These are phyloP conservation scores for Pollenia angustigena DNA, from an alignment of 2,888 invertebrate genomes.

Conservation along the genomic window DNA sequence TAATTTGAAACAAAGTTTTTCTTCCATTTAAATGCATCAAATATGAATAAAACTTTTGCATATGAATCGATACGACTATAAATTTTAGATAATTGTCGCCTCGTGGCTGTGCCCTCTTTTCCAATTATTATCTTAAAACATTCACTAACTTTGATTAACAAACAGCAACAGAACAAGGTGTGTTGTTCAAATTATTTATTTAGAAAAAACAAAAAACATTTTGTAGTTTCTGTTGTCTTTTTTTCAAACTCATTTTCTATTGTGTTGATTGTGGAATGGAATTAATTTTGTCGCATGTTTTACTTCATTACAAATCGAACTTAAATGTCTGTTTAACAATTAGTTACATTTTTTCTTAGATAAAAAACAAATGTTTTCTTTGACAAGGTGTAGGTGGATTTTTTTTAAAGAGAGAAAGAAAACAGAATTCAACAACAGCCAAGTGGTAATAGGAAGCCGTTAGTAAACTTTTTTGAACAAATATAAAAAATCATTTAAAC, in stretches of 20 bases:
- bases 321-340: slow-evolving; percentile 70
- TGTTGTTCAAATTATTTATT: slow-evolving; percentile 45
- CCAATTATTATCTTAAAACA: slow-evolving; percentile 53
- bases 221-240: slow-evolving; percentile 3
- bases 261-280: slow-evolving; percentile 36
- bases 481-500: neutral
- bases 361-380: slow-evolving; percentile 63
- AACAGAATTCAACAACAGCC: slow-evolving; percentile 1
- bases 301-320: slow-evolving; percentile 70
- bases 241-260: slow-evolving; percentile 2
- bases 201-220: slow-evolving; percentile 2
- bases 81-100: neutral
- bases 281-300: slow-evolving; percentile 73
- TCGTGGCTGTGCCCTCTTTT: neutral
- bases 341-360: slow-evolving; percentile 63
- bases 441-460: slow-evolving; percentile 44
- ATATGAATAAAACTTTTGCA: neutral
- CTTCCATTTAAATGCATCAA: neutral
- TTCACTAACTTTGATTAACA: slow-evolving; percentile 61
- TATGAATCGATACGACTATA: neutral
- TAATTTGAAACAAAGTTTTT: neutral
- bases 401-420: slow-evolving; percentile 8
- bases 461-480: slow-evolving; percentile 18
- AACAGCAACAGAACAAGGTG: slow-evolving; percentile 24
- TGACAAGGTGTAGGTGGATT: slow-evolving; percentile 68